Evolutionary conservation across 2,797 vertebrate genomes (phyloP).

Genomic region (Coregonus sp.): DNA sequence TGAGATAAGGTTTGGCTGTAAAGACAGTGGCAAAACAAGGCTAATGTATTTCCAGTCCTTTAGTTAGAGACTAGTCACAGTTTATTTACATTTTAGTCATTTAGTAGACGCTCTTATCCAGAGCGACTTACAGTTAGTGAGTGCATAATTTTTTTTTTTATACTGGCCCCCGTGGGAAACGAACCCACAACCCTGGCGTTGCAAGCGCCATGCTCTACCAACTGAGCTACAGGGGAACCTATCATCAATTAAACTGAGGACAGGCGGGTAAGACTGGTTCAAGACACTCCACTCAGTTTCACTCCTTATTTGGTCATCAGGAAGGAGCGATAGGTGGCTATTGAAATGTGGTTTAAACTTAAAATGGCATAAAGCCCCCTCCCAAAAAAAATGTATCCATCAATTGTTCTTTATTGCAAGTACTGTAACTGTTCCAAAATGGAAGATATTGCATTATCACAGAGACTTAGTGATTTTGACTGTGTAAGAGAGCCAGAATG

Average conservation of each 20-base stretch:
- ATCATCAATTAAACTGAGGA: slow-evolving; percentile 61
- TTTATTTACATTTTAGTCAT: slow-evolving; percentile 19
- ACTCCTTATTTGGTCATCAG: slow-evolving; percentile 61
- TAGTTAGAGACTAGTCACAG: slow-evolving; percentile 32
- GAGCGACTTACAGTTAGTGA: too few species aligned
- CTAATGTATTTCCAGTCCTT: slow-evolving; percentile 28
- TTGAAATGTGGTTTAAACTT: not conserved
- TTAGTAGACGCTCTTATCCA: too few species aligned
- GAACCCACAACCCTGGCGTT: too few species aligned
- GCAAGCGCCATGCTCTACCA: too few species aligned
- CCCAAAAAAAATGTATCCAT: not conserved
- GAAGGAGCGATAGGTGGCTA: not conserved
- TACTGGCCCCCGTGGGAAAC: too few species aligned
- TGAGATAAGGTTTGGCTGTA: not conserved
- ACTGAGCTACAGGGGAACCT: slow-evolving; percentile 10
- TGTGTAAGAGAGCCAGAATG: not conserved
- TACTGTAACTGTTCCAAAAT: not conserved
- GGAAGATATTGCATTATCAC: not conserved
- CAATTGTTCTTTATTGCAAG: not conserved
- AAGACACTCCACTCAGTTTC: slow-evolving; percentile 62
- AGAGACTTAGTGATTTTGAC: not conserved
- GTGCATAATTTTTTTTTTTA: too few species aligned
- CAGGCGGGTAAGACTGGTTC: slow-evolving; percentile 73
- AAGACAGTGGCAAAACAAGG: not conserved
- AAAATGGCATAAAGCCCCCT: not conserved